Base-by-base conservation (phyloP, 2,797 vertebrate species). In the Salarias fasciatus region DNA sequence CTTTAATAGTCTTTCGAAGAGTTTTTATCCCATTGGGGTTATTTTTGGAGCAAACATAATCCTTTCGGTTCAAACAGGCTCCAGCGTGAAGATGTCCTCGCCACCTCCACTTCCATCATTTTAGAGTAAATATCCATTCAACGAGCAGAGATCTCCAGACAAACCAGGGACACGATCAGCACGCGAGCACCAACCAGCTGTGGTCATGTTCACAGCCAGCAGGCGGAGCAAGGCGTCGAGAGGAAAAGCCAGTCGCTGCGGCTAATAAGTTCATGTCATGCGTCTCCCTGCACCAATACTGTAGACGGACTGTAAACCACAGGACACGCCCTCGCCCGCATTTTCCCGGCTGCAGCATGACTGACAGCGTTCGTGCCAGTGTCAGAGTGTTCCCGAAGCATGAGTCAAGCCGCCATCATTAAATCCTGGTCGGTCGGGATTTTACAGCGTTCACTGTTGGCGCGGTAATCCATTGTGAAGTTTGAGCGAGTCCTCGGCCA, bases 261-360 rank as follows among this genome's bases (percentile, higher is more conserved):
- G 45, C 14, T 33, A 54, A 49, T 8, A 41, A 8, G 15, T 57
- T 44, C 40, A 70, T 24, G 15, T 81, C 66, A 57, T 15, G 30
- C 11, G 60, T 64, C 72, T 68, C 45, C 57, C 63, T 57, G 76
- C 53, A 53, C 18, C 52, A 40, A 72, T 12, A 43, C 2, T 35
- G 29, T 0, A 42, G 74, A 60, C 37, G 8, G 53, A 67, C 43
- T 53, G 8, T 42, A 11, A 43, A 41, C 63, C 66, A 62, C 49
- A 70, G 8, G 40, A 59, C 11, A 42, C 46, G 72, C 46, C 60
- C 13, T 72, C 56, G 28, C 60, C 47, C 68, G 59, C 40, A 18
- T 41, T 44, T 67, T 24, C 67, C 48, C 37, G 28, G 53, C 60
- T 83, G 53, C 61, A 60, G 78, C 84, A 86, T 84, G 80, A 72